Percentiles rank a stretch among this genome's conserved stretches.
These are phyloP conservation scores for Atta texana DNA, from an alignment of 1,140 invertebrate genomes.

Conservation along the genomic window DNA sequence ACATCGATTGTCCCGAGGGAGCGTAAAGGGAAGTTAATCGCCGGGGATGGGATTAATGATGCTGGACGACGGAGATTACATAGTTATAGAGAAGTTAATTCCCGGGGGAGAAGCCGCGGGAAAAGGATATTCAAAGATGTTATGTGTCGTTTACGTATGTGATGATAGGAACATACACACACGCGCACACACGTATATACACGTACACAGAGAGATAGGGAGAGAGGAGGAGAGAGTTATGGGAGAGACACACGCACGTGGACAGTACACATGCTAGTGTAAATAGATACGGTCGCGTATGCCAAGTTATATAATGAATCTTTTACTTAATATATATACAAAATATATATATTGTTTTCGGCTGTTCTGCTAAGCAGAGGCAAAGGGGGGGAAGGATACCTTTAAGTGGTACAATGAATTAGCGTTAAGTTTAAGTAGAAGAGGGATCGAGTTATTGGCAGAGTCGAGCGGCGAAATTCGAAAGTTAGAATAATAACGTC, in stretches of 20 bases:
- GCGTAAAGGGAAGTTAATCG: conserved; percentile 33
- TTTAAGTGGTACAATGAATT: conserved; percentile 73
- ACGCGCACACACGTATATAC: conserved; percentile 35
- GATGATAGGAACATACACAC: conserved; percentile 72
- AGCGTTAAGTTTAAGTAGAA: conserved; percentile 73
- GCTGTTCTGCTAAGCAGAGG: conserved; percentile 73
- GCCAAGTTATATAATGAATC: conserved; percentile 68
- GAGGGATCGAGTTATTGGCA: conserved; percentile 45
- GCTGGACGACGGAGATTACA: conserved; percentile 69
- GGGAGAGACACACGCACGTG: conserved; percentile 22
- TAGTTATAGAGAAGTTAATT: conserved; percentile 57
- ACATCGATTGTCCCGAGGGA: conserved; percentile 63
- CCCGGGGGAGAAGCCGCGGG: conserved; percentile 41
- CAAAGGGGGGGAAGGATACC: conserved; percentile 26
- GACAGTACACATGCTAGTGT: conserved; percentile 56
- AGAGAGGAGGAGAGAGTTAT: not conserved
- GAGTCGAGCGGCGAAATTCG: conserved; percentile 24
- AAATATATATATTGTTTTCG: conserved; percentile 60
- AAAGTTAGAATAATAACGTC: conserved; percentile 49
- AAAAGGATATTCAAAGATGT: conserved; percentile 70
- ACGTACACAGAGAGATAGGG: not conserved
- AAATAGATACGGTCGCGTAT: conserved; percentile 68
- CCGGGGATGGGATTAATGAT: conserved; percentile 62
- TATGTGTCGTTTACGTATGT: conserved; percentile 77
- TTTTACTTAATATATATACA: conserved; percentile 68